Evolutionary conservation across 1,140 invertebrate species (phyloP).

Genomic region (Globodera rostochiensis): DNA sequence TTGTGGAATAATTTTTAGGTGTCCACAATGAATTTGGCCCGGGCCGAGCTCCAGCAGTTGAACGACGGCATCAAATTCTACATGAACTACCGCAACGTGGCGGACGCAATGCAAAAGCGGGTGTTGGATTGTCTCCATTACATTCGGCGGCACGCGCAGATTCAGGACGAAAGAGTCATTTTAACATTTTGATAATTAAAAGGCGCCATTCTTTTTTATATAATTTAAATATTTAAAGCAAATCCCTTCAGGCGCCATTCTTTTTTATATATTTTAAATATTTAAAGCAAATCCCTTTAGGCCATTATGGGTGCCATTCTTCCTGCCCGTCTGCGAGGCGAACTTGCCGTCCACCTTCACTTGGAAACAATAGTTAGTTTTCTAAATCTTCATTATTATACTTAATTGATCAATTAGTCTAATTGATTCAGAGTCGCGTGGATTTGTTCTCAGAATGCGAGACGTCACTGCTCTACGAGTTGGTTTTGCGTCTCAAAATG

Average conservation of each 20-base stretch:
- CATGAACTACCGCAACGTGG: constrained; percentile 75
- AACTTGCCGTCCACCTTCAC: constrained; percentile 75
- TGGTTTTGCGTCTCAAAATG: constrained; percentile 80
- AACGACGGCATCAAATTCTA: constrained; percentile 95
- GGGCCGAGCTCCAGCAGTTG: constrained; percentile 87
- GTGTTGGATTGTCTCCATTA: constrained; percentile 52
- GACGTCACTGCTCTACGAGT: constrained; percentile 83
- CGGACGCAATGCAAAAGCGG: constrained; percentile 68
- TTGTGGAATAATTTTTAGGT: constrained; percentile 2
- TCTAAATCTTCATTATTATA: not conserved
- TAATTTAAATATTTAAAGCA: not conserved
- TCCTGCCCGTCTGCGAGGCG: constrained; percentile 44
- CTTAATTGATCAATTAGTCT: constrained; percentile 54
- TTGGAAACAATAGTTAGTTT: constrained; percentile 85
- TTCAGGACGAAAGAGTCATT: constrained; percentile 38
- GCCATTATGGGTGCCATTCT: constrained; percentile 45
- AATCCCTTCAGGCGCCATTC: not conserved
- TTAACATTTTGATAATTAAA: no score
- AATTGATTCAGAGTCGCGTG: constrained; percentile 85
- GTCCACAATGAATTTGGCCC: constrained; percentile 88
- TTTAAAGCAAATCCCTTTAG: constrained; percentile 18
- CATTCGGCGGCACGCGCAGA: constrained; percentile 51
- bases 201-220: no score
- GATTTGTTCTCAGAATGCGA: constrained; percentile 75
- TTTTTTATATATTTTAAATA: no score